phyloP scores from a whole-genome alignment of 2,113 vertebrate genomes.

The Mandrillus leucophaeus region DNA sequence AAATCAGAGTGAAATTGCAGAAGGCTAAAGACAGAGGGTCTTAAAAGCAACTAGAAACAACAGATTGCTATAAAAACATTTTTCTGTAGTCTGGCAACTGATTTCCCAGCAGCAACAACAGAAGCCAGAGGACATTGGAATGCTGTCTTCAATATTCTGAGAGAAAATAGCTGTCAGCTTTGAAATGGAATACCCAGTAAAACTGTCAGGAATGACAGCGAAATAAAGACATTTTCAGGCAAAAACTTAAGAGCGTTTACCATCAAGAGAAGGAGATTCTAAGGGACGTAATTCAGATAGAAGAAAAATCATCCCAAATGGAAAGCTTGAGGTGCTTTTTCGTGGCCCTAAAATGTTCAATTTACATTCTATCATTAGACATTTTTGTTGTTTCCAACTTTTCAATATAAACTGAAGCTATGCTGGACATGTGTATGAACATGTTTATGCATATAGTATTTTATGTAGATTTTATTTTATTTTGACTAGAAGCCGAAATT shows the following conservation, averaged over 20 bases:
- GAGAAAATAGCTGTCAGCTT: constrained; percentile 41
- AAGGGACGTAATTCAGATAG: not conserved
- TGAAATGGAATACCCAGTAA: constrained; percentile 40
- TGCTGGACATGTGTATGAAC: not conserved
- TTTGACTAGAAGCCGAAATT: constrained; percentile 15
- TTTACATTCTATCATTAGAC: not conserved
- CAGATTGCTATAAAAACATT: constrained; percentile 47
- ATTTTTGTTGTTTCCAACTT: constrained; percentile 31
- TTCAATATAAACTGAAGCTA: constrained; percentile 24
- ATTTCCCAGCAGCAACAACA: constrained; percentile 45
- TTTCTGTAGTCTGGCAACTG: constrained; percentile 37
- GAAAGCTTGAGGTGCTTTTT: constrained; percentile 24
- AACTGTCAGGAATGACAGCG: constrained; percentile 18
- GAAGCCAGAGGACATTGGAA: constrained; percentile 41
- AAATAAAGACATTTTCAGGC: constrained; percentile 12
- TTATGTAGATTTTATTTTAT: not conserved
- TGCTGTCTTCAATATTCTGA: constrained; percentile 1
- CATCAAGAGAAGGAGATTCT: not conserved
- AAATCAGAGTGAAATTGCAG: constrained; percentile 23
- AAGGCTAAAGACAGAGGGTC: constrained; percentile 22
- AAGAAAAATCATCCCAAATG: constrained; percentile 36
- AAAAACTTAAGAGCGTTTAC: not conserved
- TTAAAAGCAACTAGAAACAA: constrained; percentile 47
- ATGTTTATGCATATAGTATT: constrained; percentile 4
- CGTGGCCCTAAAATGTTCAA: not conserved